Evolutionary conservation across 2,797 vertebrate species (phyloP), one percentile per base, ranked within the genome.

Genomic region (Fistularia tabacaria): DNA sequence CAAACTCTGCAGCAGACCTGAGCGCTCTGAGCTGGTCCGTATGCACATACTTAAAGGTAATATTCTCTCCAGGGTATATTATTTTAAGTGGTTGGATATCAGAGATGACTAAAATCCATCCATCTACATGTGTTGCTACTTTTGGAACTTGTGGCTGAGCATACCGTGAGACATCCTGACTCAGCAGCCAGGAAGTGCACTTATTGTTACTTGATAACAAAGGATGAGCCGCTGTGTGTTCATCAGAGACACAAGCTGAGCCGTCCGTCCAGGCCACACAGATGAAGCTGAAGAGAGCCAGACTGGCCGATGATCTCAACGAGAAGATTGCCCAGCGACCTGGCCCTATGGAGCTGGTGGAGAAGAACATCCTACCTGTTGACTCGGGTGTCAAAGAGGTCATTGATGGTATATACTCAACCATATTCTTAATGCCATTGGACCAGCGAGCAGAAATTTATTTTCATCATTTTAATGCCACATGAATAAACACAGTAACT

Each of bases 1-100:
- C 84, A 99, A 98, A 90, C 96, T 98, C 66, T 92, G 94, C 75
- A 95, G 93, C 71, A 85, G 97, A 69, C 96, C 96, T 0, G 88
- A 94, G 46, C 93, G 95, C 37, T 93, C 96, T 0, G 95, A 98
- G 77, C 87, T 99, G 71, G 93, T 98, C 73, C 95, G 94, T 59
- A 96, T 98, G 95, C 96, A 97, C 81, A 98, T 99, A 79, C 90
- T 98, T 2, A 93, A 98, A 92, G 97, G 97, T 98, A 89, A 51
- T 49, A 25, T 25, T 25, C 25, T 5, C 25, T 25, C 25, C 49
- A 62, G 49, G 54, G 61, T 56, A 25, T 25, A 25, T 25, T 25
- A 25, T 25, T 25, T 25, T 25, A 25, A 25, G 25, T 38, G 7
- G 51, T 3, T 13, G 50, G 52, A 75, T 64, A 66, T 58, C 40